phyloP scores from a whole-genome alignment of 2,888 invertebrate genomes.

The Parochlus steinenii region DNA sequence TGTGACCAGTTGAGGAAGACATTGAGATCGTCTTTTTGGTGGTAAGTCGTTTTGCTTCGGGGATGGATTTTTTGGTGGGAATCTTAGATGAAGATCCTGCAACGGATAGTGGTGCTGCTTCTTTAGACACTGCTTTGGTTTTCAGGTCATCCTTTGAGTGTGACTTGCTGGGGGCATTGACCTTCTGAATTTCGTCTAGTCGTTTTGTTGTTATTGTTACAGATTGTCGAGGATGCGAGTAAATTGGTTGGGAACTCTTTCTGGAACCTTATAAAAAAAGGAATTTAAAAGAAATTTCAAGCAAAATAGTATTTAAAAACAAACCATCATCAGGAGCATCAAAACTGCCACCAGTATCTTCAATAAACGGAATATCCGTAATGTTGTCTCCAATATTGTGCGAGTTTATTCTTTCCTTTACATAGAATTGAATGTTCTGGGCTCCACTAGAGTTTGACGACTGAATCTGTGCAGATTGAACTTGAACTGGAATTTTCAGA shows the following conservation, averaged over 20 bases:
- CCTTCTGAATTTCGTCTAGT: conserved; percentile 8
- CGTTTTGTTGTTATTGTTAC: conserved; percentile 10
- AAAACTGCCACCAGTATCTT: conserved; percentile 33
- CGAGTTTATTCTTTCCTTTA: conserved; percentile 7
- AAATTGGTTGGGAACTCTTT: conserved; percentile 12
- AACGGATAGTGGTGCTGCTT: conserved; percentile 20
- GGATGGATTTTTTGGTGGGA: conserved; percentile 18
- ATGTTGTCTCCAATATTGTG: conserved; percentile 9
- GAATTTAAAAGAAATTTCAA: neutral
- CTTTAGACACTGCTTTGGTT: conserved; percentile 17
- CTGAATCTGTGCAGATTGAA: conserved; percentile 13
- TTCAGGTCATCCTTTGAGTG: conserved; percentile 1
- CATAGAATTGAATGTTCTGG: conserved; percentile 11
- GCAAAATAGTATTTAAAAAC: conserved; percentile 8
- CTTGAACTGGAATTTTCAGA: conserved; percentile 50
- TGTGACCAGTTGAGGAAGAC: conserved; percentile 11
- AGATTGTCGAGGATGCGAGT: conserved; percentile 13
- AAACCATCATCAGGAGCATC: conserved; percentile 21
- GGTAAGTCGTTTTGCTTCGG: conserved; percentile 18
- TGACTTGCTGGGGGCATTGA: conserved; percentile 11
- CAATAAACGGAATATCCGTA: conserved; percentile 42
- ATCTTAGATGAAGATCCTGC: conserved; percentile 16
- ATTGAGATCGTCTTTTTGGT: conserved; percentile 1
- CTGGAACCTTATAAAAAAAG: conserved; percentile 4
- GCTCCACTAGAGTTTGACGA: conserved; percentile 8